Conservation (phyloP, 2,797 vertebrate genomes). For the Staurois parvus region DNA sequence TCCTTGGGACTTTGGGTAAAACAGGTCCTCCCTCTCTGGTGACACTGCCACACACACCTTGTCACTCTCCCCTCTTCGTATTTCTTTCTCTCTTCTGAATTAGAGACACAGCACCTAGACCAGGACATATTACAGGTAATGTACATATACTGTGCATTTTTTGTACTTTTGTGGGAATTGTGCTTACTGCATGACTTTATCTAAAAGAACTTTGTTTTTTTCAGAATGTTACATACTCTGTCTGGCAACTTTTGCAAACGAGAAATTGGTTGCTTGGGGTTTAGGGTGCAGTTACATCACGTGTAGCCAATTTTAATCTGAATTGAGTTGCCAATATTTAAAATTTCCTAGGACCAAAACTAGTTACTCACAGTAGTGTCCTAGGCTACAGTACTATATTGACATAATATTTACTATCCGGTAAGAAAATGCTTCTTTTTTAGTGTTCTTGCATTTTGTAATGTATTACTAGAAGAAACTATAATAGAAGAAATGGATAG, state of each 20-base stretch:
- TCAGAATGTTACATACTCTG: too few species aligned
- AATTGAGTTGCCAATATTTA: too few species aligned
- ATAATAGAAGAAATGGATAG: too few species aligned
- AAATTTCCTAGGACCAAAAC: too few species aligned
- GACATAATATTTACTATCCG: too few species aligned
- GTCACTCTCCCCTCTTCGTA: neutral
- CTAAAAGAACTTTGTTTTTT: too few species aligned
- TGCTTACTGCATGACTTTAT: neutral
- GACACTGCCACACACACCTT: slow-evolving; percentile 25
- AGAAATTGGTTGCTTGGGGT: neutral
- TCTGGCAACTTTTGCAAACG: neutral
- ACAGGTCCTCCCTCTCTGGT: slow-evolving; percentile 24
- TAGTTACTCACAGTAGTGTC: too few species aligned
- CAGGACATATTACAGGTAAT: slow-evolving; percentile 24
- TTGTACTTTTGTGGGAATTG: neutral
- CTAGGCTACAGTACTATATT: too few species aligned
- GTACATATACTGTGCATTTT: neutral
- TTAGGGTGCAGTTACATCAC: neutral
- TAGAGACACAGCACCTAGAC: neutral
- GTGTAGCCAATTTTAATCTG: neutral
- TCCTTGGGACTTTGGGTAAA: slow-evolving; percentile 14
- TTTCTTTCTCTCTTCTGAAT: neutral
- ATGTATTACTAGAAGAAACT: too few species aligned
- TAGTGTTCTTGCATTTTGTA: too few species aligned
- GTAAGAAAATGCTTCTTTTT: too few species aligned